These are phyloP conservation scores for Sebastes miniatus DNA, from an alignment of 2,797 vertebrate species.

Conservation along the genomic window DNA sequence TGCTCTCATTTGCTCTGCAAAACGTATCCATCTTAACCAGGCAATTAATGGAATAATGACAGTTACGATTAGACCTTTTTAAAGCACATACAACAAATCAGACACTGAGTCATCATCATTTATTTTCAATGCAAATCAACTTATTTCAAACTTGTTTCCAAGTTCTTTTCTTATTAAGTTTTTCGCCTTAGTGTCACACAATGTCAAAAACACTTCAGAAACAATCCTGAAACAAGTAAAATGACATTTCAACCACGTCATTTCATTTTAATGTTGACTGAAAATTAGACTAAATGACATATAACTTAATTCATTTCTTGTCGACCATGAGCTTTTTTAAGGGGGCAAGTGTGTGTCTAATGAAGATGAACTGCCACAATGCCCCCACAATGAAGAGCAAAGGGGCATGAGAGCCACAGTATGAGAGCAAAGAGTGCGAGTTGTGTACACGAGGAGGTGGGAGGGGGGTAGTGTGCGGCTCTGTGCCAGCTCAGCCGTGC, in stretches of 20 bases:
- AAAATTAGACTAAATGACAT: neutral
- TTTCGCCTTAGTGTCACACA: neutral
- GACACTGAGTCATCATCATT: neutral
- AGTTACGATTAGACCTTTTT: neutral
- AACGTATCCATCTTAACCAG: constrained; percentile 26
- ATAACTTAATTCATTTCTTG: neutral
- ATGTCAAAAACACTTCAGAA: neutral
- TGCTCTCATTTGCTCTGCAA: constrained; percentile 34
- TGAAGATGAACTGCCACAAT: neutral
- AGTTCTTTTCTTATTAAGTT: neutral
- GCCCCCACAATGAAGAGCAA: constrained; percentile 28
- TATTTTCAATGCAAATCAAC: neutral
- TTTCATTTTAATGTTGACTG: neutral
- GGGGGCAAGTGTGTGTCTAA: neutral
- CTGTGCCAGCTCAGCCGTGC: constrained; percentile 40
- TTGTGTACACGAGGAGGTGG: constrained; percentile 7
- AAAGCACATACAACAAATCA: neutral
- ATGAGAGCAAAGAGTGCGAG: constrained; percentile 23
- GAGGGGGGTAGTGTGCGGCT: constrained; percentile 15
- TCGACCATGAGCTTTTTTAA: neutral
- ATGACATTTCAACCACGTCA: neutral
- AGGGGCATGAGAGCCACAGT: constrained; percentile 12
- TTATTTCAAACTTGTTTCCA: neutral
- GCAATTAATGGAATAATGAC: constrained; percentile 6
- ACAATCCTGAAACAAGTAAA: neutral